Conservation (phyloP, 35 echinoderm and acorn worm genomes). For the Holothuria glaberrima region DNA sequence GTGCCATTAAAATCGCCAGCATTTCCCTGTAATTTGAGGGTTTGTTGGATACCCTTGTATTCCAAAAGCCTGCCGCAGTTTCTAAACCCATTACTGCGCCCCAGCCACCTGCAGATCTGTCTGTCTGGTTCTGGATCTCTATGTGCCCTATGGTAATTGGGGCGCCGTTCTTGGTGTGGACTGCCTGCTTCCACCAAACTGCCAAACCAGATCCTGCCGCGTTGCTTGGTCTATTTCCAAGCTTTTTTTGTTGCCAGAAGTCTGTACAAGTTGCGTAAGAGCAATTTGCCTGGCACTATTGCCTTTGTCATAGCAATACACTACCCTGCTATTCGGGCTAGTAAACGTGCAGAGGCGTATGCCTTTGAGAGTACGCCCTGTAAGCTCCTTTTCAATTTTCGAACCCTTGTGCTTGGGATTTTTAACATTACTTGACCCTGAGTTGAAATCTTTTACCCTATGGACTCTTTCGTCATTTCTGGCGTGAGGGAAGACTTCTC, state of each 20-base stretch:
- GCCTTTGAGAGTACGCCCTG: background rate
- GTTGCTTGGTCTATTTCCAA: conserved; percentile 47
- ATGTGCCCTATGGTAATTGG: conserved; percentile 18
- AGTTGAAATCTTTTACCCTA: conserved; percentile 19
- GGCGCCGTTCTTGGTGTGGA: conserved; percentile 53
- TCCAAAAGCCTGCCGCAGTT: conserved; percentile 60
- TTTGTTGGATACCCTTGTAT: conserved; percentile 51
- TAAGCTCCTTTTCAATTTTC: conserved; percentile 25
- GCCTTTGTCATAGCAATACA: conserved; percentile 61
- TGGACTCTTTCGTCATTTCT: conserved; percentile 29
- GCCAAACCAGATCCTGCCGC: too few species aligned
- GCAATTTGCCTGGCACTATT: conserved; percentile 61
- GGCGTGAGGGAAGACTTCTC: conserved; percentile 32
- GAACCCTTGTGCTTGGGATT: conserved; percentile 5
- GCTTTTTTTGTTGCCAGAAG: conserved; percentile 41
- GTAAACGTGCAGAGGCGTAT: conserved; percentile 12
- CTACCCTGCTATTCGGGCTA: conserved; percentile 65
- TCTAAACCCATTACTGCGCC: conserved; percentile 13
- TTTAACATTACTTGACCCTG: conserved; percentile 30
- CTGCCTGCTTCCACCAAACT: conserved; percentile 45
- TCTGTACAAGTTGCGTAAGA: conserved; percentile 57
- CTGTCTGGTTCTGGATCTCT: conserved; percentile 48
- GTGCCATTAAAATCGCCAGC: conserved; percentile 56
- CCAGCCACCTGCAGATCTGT: conserved; percentile 50
- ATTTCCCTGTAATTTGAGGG: conserved; percentile 74